phyloP scores from a whole-genome alignment of 2,888 invertebrate species.

The Unio pictorum region DNA sequence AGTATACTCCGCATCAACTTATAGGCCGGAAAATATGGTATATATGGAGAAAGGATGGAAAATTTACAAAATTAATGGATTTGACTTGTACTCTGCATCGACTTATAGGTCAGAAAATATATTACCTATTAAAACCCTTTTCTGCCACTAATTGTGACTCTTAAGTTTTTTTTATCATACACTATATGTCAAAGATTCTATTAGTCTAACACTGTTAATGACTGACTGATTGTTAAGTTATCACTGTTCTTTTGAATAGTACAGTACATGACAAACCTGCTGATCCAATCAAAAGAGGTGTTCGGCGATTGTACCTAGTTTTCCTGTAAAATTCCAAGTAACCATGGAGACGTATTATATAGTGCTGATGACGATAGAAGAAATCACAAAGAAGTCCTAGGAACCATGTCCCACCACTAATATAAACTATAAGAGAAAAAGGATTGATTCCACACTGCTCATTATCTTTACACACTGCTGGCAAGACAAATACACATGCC shows the following conservation, averaged over 20 bases:
- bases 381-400: conserved; percentile 51
- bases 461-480: conserved; percentile 32
- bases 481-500: conserved; percentile 48
- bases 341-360: conserved; percentile 54
- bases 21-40: no score
- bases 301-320: conserved; percentile 52
- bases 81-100: no score
- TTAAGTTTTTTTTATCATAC: no score
- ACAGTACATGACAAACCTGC: conserved; percentile 42
- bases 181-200: no score
- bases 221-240: no score
- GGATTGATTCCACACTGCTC: conserved; percentile 27
- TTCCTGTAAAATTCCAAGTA: conserved; percentile 63
- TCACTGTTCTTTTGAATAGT: neutral
- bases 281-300: conserved; percentile 57
- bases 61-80: no score
- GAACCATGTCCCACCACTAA: conserved; percentile 59
- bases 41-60: no score
- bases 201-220: no score
- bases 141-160: no score
- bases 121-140: no score
- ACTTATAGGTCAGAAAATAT: no score
- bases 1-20: no score
- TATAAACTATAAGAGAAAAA: conserved; percentile 48
- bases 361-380: conserved; percentile 54